phyloP scores from a whole-genome alignment of 2,888 invertebrate genomes.

The Brachyptera risi region DNA sequence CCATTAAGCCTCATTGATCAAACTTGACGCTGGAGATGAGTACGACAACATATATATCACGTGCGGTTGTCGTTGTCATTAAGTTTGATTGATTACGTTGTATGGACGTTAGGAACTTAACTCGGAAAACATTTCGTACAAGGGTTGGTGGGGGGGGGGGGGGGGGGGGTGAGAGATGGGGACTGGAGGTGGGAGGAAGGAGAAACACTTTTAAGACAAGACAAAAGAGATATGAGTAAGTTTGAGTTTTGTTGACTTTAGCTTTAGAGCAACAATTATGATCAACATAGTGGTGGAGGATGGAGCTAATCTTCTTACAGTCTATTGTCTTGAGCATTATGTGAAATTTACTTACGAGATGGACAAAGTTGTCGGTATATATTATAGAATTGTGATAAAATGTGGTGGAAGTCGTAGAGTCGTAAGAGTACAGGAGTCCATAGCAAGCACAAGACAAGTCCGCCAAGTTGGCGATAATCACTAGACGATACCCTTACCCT shows the following conservation, averaged over 20 bases:
- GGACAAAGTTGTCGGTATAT: too few species aligned
- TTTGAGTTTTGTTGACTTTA: constrained; percentile 15
- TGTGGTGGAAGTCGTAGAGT: too few species aligned
- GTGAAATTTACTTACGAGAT: too few species aligned
- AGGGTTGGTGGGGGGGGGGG: too few species aligned
- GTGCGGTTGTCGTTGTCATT: constrained; percentile 15
- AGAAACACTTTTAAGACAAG: not conserved
- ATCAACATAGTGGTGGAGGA: not conserved
- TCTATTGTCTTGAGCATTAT: not conserved
- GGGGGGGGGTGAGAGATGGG: too few species aligned
- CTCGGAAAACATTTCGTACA: not conserved
- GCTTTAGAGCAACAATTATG: not conserved
- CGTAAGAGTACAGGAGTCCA: too few species aligned
- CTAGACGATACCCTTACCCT: too few species aligned
- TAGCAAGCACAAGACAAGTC: too few species aligned
- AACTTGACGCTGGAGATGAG: constrained; percentile 21
- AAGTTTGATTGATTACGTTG: constrained; percentile 26
- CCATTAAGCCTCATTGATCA: constrained; percentile 31
- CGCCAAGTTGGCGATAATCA: too few species aligned
- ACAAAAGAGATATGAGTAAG: not conserved
- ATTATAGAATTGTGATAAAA: too few species aligned
- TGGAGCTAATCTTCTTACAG: not conserved
- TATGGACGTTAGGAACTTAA: not conserved
- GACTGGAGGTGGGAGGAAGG: too few species aligned
- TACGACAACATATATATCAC: constrained; percentile 8